phyloP scores from a whole-genome alignment of 2,797 vertebrate species.

The Octomys mimax region DNA sequence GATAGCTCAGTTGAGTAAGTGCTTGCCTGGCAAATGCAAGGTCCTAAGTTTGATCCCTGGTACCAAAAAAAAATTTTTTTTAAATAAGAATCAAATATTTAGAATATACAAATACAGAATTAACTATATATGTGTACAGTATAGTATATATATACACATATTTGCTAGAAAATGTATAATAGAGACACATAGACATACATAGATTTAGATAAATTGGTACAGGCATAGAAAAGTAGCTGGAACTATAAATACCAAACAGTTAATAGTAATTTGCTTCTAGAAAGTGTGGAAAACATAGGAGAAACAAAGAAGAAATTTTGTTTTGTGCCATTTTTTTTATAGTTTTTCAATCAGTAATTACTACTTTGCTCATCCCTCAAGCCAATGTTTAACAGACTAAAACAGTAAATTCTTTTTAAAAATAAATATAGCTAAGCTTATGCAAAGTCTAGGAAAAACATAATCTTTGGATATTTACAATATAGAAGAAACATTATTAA shows the following conservation, averaged over 20 bases:
- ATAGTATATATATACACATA: no score
- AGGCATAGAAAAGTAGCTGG: background rate
- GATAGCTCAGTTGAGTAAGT: no score
- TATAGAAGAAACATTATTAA: conserved; percentile 47
- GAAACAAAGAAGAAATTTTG: background rate
- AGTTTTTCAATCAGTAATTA: conserved; percentile 31
- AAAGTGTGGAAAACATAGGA: background rate
- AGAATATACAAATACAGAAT: background rate
- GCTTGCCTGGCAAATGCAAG: no score
- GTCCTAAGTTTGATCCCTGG: no score
- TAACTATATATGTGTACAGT: no score
- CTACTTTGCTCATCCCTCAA: conserved; percentile 46
- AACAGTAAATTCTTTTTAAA: conserved; percentile 38
- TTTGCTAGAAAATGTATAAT: background rate
- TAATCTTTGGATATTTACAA: background rate
- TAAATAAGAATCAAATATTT: background rate
- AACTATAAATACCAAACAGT: background rate
- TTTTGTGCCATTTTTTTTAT: background rate
- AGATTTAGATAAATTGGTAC: background rate
- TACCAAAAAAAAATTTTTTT: no score
- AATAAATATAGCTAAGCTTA: conserved; percentile 40
- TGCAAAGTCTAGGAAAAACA: background rate
- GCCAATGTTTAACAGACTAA: conserved; percentile 26
- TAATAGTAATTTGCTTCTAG: background rate
- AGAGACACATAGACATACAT: background rate